Percentiles rank a stretch among this genome's conserved stretches.
phyloP scores from a whole-genome alignment of 2,888 invertebrate genomes.

The Amphipoea oculea region DNA sequence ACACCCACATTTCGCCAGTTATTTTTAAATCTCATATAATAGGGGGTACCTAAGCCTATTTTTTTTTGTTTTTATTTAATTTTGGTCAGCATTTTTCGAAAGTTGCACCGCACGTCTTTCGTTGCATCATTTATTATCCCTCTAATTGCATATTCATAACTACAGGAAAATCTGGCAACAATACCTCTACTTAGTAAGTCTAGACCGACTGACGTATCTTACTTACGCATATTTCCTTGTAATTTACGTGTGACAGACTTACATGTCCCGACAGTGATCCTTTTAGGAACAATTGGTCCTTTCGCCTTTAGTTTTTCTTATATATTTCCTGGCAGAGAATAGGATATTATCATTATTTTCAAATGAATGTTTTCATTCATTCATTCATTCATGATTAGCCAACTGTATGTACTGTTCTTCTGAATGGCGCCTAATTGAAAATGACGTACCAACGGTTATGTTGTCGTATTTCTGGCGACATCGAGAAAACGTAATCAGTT shows the following conservation, averaged over 20 bases:
- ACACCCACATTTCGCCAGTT: no score
- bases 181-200: slow-evolving; percentile 18
- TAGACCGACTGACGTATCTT: slow-evolving; percentile 36
- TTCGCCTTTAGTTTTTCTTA: not conserved
- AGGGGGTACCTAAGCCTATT: no score
- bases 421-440: not conserved
- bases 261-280: not conserved
- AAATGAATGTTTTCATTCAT: not conserved
- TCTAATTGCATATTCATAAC: not conserved
- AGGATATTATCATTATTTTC: not conserved
- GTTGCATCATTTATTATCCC: not conserved
- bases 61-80: no score
- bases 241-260: slow-evolving; percentile 20
- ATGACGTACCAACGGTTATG: not conserved
- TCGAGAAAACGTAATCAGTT: no score
- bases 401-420: not conserved
- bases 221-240: slow-evolving; percentile 34
- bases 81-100: not conserved
- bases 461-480: no score
- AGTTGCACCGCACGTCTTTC: not conserved
- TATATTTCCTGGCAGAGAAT: slow-evolving; percentile 5
- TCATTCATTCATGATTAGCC: not conserved
- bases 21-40: no score
- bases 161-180: slow-evolving; percentile 48
- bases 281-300: slow-evolving; percentile 13